phyloP scores from a whole-genome alignment of 1,140 invertebrate genomes.

The Atopsyche davidsoni region DNA sequence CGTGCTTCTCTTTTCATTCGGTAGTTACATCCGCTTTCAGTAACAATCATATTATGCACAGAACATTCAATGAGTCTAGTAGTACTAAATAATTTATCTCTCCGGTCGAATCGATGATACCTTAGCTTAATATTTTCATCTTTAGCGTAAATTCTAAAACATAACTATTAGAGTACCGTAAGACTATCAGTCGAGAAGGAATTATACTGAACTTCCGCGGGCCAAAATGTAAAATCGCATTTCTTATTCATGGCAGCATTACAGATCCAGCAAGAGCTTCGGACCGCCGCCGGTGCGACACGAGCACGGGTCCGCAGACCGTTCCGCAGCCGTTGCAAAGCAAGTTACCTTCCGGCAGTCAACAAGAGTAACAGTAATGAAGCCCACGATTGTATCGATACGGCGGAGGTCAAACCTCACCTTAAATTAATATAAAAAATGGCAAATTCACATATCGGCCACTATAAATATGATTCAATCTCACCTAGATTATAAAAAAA shows the following conservation, averaged over 20 bases:
- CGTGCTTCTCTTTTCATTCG: neutral
- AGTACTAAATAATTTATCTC: constrained; percentile 14
- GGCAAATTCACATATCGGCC: constrained; percentile 19
- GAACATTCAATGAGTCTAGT: too few relatives aligned
- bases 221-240: constrained; percentile 16
- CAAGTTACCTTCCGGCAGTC: too few relatives aligned
- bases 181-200: constrained; percentile 27
- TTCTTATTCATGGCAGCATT: constrained; percentile 9
- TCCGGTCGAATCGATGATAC: too few relatives aligned
- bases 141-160: neutral
- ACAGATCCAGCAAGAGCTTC: too few relatives aligned
- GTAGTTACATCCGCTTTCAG: neutral
- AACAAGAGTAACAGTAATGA: too few relatives aligned
- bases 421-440: too few relatives aligned
- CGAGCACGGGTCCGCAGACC: neutral
- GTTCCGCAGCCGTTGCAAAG: too few relatives aligned
- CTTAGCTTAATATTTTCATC: too few relatives aligned
- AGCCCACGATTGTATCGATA: neutral
- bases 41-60: constrained; percentile 11
- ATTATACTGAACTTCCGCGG: constrained; percentile 4
- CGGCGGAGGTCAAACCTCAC: too few relatives aligned
- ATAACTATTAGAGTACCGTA: constrained; percentile 1
- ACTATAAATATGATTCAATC: constrained; percentile 12
- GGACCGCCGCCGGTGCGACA: neutral
- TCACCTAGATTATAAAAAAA: constrained; percentile 4